phyloP scores from a whole-genome alignment of 1,140 invertebrate species.

The Riptortus pedestris region DNA sequence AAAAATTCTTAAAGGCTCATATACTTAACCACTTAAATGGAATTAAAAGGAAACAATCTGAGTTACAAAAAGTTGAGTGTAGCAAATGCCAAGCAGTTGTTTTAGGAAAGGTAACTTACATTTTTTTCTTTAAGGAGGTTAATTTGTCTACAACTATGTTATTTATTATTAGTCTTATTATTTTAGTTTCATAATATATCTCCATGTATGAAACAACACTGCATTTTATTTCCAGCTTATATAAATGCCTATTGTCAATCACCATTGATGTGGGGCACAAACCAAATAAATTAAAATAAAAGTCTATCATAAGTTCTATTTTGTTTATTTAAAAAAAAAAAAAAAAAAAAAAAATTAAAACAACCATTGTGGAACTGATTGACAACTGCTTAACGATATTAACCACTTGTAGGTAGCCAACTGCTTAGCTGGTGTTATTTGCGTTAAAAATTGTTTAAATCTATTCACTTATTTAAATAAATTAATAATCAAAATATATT shows the following conservation, averaged over 20 bases:
- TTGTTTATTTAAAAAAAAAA: neutral
- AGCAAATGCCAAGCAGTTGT: neutral
- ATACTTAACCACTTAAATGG: neutral
- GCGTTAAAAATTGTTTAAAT: too few species aligned
- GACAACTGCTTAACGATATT: too few species aligned
- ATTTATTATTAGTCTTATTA: neutral
- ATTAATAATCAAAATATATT: too few species aligned
- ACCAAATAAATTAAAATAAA: neutral
- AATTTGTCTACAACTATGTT: neutral
- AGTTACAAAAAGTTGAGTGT: conserved; percentile 5
- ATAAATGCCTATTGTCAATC: neutral
- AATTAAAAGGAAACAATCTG: neutral
- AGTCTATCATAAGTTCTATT: neutral
- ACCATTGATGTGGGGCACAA: too few species aligned
- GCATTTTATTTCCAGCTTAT: neutral
- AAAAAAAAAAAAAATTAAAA: too few species aligned
- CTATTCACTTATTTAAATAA: too few species aligned
- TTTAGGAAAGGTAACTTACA: conserved; percentile 2
- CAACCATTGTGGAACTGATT: too few species aligned
- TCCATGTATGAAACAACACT: neutral
- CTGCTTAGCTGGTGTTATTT: too few species aligned
- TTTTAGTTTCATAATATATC: too few species aligned
- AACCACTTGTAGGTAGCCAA: too few species aligned
- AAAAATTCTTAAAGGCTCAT: conserved; percentile 1
- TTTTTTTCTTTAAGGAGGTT: neutral